These are phyloP conservation scores for Perizoma affinitatum DNA, from an alignment of 2,888 invertebrate genomes.

Conservation along the genomic window DNA sequence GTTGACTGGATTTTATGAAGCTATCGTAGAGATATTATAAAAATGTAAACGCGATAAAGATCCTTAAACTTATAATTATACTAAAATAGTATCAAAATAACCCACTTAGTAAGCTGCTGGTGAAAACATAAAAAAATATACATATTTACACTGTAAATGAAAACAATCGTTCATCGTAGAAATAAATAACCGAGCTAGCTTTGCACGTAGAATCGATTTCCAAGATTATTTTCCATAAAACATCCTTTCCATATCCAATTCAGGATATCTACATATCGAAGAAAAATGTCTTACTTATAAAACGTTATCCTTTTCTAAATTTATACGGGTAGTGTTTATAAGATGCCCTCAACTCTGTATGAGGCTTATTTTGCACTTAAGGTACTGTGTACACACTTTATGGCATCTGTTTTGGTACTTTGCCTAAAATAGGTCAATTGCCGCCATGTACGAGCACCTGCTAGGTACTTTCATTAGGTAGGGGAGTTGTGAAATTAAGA, in stretches of 20 bases:
- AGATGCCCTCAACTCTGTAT: constrained; percentile 21
- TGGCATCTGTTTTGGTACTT: constrained; percentile 25
- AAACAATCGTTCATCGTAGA: constrained; percentile 4
- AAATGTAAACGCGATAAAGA: too few species aligned
- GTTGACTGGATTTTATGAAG: too few species aligned
- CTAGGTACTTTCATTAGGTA: too few species aligned
- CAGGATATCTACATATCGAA: constrained; percentile 35
- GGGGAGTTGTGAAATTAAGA: constrained; percentile 10
- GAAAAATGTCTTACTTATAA: constrained; percentile 43
- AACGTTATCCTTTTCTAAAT: constrained; percentile 47
- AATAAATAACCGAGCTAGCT: constrained; percentile 11
- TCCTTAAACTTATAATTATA: too few species aligned
- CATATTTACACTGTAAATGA: neutral
- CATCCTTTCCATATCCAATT: constrained; percentile 41
- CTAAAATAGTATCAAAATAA: too few species aligned
- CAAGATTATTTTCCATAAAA: constrained; percentile 41
- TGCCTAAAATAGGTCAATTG: constrained; percentile 37
- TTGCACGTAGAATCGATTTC: constrained; percentile 36
- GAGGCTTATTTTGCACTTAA: constrained; percentile 38
- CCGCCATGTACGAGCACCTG: constrained; percentile 8
- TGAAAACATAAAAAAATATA: too few species aligned
- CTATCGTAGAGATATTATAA: too few species aligned
- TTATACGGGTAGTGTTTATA: constrained; percentile 46
- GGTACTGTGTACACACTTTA: constrained; percentile 25
- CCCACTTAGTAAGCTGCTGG: too few species aligned